A percentile compares a stretch with the other conserved stretches of the same genome.
Conservation (phyloP, 2,888 invertebrate species). For the Aricia artaxerxes region DNA sequence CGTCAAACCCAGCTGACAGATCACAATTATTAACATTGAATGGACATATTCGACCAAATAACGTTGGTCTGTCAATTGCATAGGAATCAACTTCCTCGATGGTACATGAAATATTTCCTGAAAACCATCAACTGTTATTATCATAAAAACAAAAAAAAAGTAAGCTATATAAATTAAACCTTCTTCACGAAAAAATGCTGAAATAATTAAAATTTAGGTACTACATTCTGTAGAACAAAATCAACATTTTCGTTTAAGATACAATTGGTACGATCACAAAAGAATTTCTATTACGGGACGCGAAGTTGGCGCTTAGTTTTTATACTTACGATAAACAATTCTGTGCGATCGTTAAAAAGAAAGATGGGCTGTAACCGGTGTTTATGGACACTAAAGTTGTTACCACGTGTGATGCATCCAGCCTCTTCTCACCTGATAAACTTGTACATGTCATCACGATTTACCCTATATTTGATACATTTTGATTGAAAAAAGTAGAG, state of each 20-base stretch:
- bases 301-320: slow-evolving; percentile 60
- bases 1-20: too few species aligned
- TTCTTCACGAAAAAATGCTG: neutral
- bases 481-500: neutral
- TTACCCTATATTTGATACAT: slow-evolving; percentile 22
- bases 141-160: too few species aligned
- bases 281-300: neutral
- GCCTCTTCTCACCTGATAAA: slow-evolving; percentile 60
- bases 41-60: too few species aligned
- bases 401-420: slow-evolving; percentile 63
- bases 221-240: neutral
- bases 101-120: too few species aligned
- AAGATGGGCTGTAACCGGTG: slow-evolving; percentile 76
- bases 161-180: too few species aligned
- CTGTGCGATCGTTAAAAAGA: slow-evolving; percentile 75
- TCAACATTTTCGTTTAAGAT: neutral
- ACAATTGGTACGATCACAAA: neutral
- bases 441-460: slow-evolving; percentile 44
- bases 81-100: too few species aligned
- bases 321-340: slow-evolving; percentile 72
- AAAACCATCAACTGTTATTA: too few species aligned
- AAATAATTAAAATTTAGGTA: too few species aligned
- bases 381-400: slow-evolving; percentile 77
- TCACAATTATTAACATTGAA: too few species aligned
- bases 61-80: too few species aligned